Base-by-base conservation (phyloP, 2,888 invertebrate species). In the Hypolimnas misippus region DNA sequence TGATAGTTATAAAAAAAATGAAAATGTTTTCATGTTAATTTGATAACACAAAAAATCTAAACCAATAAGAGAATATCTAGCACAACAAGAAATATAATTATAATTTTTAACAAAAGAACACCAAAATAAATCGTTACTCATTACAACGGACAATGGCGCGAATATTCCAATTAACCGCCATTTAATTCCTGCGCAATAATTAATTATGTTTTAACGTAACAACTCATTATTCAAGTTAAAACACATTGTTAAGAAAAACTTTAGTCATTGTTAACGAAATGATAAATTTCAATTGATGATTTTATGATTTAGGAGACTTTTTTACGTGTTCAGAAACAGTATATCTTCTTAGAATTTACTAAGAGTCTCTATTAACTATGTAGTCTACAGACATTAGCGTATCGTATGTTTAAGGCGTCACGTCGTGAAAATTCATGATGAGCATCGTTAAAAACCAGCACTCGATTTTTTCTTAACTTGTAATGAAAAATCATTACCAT, bases 101-200 rank as follows among this genome's bases (percentile, higher is more conserved):
- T 40, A 14, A 40, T n/a, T 40, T 40, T 38, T 31, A 31, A 38
- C 2, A 21, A 10, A 25, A 46, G 5, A 46, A 8, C 1, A 3
- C 21, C 21, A 21, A 46, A 46, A 42, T 42, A 7, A 46, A 46
- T 46, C 21, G 21, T 21, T 19, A 12, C 8, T 16, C n/a, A 21
- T 46, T 46, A 46, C 12, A 46, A 25, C 21, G 21, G 31, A 51
- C 51, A 57, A 25, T 12, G 10, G 19, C 14, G 35, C 5, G 33
- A 53, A 61, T 52, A 60, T 52, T 35, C 19, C 54, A 50, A 58
- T 65, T 59, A 42, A 33, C 31, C 25, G 54, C n/a, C 42, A 54
- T 17, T 63, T 63, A 54, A 38, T 5, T 25, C 25, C 16, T 8
- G 35, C 46, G 46, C 17, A 29, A 50, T 12, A 17, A 25, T 49